phyloP scores from a whole-genome alignment of 2,888 invertebrate species.

The Conistra vaccinii region DNA sequence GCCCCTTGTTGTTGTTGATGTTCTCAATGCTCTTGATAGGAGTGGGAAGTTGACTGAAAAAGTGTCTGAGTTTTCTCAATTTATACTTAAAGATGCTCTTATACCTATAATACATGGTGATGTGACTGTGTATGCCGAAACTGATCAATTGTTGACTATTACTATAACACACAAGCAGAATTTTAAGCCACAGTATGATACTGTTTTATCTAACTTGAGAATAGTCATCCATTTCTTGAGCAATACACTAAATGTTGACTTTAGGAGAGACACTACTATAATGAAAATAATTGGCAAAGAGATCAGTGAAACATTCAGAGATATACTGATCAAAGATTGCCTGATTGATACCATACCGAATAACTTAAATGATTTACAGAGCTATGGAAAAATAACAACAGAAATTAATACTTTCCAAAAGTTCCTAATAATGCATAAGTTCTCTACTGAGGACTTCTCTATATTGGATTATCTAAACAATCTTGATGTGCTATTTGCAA shows the following conservation, averaged over 20 bases:
- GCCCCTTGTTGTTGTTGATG: constrained; percentile 73
- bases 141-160: constrained; percentile 78
- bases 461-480: constrained; percentile 93
- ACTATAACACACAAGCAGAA: constrained; percentile 83
- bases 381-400: constrained; percentile 91
- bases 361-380: constrained; percentile 93
- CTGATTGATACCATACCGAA: constrained; percentile 94
- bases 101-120: constrained; percentile 90
- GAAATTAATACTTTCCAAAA: constrained; percentile 93
- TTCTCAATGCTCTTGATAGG: constrained; percentile 83
- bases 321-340: constrained; percentile 93
- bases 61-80: constrained; percentile 90
- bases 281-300: constrained; percentile 90
- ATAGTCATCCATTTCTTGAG: constrained; percentile 91
- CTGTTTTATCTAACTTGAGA: constrained; percentile 91
- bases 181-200: constrained; percentile 86
- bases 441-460: constrained; percentile 90
- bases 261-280: constrained; percentile 83
- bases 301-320: constrained; percentile 91
- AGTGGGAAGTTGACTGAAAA: constrained; percentile 84
- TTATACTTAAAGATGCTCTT: constrained; percentile 91
- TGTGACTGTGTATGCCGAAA: constrained; percentile 82
- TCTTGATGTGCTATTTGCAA: constrained; percentile 94
- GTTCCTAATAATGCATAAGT: constrained; percentile 90
- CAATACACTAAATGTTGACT: constrained; percentile 88